Evolutionary conservation across 64 coral and sea anemone genomes (phyloP), one percentile per base, ranked within the genome.

Genomic region (Actinia tenebrosa): DNA sequence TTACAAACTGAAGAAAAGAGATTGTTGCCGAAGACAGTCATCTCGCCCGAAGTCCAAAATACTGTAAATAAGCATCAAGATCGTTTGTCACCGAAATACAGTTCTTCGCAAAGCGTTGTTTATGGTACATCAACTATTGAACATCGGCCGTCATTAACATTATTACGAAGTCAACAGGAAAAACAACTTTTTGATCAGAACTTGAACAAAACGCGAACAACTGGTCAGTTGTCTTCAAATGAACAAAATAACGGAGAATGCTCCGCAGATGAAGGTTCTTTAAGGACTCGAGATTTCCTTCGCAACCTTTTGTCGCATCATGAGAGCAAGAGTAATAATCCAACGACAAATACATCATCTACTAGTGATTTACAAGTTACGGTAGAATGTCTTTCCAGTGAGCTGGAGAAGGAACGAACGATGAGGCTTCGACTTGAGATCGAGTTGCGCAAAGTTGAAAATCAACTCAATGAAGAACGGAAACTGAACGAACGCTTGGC

Each of bases 371-470:
- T 85, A 22, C 83, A 64, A 43, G 50, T 44, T 13, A 85, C 54
- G 1, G 56, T 85, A 11, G 54, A 85, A 17, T 85, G 83, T 26
- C 83, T 85, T 8, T 85, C 83, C 4, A 44, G 17, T 19, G 83
- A 85, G 25, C 83, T 85, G 16, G 83, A 85, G 30, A 85, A 85
- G 22, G 83, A 85, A 18, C 10, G 83, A 23, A 26, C 83, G 2
- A n/a, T 64, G 60, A 85, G 83, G 18, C 53, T 85, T 20, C 23
- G 55, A 61, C 56, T 85, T 17, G 83, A 85, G 26, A 64, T 85
- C 8, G 83, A 85, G 59, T 30, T 85, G 16, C 83, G 83, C 19
- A 85, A 85, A 64, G 60, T 64, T 58, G 60, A 85, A 46, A 64
- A 58, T 44, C 83, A 60, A 30, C 83, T 85, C 4, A 60, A 60